Evolutionary conservation across 2,113 vertebrate genomes (phyloP).

Genomic region (Rhizomys pruinosus): DNA sequence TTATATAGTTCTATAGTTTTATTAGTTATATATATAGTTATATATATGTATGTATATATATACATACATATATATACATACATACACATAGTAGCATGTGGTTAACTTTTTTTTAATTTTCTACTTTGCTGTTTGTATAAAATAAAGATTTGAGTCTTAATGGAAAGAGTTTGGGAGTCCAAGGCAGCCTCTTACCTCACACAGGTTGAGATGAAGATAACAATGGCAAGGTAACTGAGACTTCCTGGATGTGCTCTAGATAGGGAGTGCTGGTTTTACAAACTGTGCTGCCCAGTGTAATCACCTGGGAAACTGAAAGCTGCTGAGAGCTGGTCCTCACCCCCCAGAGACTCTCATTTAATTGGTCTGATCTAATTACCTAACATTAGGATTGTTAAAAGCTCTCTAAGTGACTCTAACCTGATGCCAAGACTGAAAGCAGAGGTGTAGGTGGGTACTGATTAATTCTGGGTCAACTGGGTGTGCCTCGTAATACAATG

Average conservation of each 20-base stretch:
- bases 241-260: neutral
- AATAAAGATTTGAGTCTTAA: neutral
- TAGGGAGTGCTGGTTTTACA: slow-evolving; percentile 38
- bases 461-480: slow-evolving; percentile 47
- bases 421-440: neutral
- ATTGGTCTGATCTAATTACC: slow-evolving; percentile 74
- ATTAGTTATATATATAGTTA: too few relatives aligned
- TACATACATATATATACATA: too few relatives aligned
- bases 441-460: slow-evolving; percentile 26
- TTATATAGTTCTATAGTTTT: too few relatives aligned
- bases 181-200: neutral
- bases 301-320: slow-evolving; percentile 63
- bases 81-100: neutral
- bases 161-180: neutral
- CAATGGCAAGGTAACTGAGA: slow-evolving; percentile 1
- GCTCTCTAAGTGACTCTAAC: slow-evolving; percentile 61
- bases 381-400: slow-evolving; percentile 28
- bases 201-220: neutral
- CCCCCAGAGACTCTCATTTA: slow-evolving; percentile 61
- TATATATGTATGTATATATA: too few relatives aligned
- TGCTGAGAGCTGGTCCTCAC: neutral
- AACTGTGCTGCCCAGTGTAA: neutral
- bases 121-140: neutral
- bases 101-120: slow-evolving; percentile 43
- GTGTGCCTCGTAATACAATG: neutral